Percentiles rank a stretch among this genome's conserved stretches.
Conservation (phyloP, 2,113 vertebrate genomes). For the Tachycineta bicolor region DNA sequence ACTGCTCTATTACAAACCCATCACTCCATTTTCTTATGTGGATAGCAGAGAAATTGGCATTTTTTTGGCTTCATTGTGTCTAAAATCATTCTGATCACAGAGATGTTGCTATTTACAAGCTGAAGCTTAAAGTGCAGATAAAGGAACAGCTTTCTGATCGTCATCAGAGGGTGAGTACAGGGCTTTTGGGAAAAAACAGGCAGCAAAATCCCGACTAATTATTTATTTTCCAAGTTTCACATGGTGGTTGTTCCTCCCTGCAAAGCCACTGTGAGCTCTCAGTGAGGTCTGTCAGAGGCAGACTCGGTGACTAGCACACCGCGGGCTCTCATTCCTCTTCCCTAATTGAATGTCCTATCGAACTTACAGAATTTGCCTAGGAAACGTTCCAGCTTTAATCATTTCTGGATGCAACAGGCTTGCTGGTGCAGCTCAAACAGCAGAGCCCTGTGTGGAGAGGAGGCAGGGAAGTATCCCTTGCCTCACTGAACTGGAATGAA, state of each 20-base stretch:
- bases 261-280: not conserved
- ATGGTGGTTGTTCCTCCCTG: not conserved
- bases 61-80: not conserved
- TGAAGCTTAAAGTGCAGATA: not conserved
- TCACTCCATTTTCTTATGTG: not conserved
- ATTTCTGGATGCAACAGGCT: not conserved
- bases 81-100: not conserved
- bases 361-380: not conserved
- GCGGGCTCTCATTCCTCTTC: not conserved
- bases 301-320: not conserved
- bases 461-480: not conserved
- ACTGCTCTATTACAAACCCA: not conserved
- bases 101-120: not conserved
- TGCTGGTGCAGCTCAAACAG: not conserved
- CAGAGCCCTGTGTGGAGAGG: not conserved
- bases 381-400: not conserved
- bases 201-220: not conserved
- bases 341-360: not conserved
- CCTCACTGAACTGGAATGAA: conserved; percentile 11
- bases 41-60: not conserved
- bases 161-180: not conserved
- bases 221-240: not conserved
- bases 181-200: not conserved
- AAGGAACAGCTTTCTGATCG: not conserved
- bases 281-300: not conserved